phyloP scores from a whole-genome alignment of 1,140 invertebrate species.

The Trypoxylus dichotomus region DNA sequence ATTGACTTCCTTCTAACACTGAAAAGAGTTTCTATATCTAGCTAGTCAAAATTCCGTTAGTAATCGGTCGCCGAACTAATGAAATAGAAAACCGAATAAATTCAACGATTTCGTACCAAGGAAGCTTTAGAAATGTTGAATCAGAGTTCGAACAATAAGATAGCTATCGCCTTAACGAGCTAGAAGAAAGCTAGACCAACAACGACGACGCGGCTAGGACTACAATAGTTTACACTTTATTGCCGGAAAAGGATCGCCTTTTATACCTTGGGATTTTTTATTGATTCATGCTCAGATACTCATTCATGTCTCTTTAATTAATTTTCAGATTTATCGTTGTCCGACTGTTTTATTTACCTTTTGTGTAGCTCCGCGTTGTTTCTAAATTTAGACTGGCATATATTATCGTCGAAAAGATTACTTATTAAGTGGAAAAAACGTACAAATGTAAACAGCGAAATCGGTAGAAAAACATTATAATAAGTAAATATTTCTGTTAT shows the following conservation, averaged over 20 bases:
- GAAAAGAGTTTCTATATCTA: too few relatives aligned
- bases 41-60: too few relatives aligned
- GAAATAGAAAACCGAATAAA: background rate
- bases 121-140: background rate
- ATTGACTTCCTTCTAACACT: too few relatives aligned
- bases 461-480: too few relatives aligned
- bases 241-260: conserved; percentile 4
- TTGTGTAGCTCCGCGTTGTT: background rate
- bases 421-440: too few relatives aligned
- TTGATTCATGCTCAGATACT: background rate
- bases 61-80: background rate
- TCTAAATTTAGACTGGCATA: conserved; percentile 5
- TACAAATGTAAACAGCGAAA: too few relatives aligned
- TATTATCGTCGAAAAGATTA: too few relatives aligned
- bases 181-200: background rate
- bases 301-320: conserved; percentile 15
- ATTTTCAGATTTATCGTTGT: conserved; percentile 5
- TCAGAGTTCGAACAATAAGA: background rate
- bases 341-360: background rate
- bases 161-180: background rate
- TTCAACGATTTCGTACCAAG: background rate
- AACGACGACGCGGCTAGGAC: background rate
- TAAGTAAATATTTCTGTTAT: too few relatives aligned
- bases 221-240: background rate
- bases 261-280: background rate